Base-by-base conservation (phyloP, 2,797 vertebrate genomes). In the Holocentrus rufus region DNA sequence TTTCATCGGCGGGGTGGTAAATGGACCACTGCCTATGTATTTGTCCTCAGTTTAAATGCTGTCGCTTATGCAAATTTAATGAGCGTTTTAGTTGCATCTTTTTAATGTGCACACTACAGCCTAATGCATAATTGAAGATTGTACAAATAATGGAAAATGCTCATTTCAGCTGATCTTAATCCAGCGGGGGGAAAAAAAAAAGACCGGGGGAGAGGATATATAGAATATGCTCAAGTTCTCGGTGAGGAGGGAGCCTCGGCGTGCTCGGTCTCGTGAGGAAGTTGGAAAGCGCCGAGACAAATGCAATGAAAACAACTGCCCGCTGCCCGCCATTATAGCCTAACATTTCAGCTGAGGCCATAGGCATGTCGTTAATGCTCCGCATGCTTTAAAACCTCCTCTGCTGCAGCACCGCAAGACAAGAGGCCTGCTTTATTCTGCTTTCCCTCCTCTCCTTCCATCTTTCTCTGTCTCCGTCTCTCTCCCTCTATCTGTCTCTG, bases 111-210 rank as follows among this genome's bases (percentile, higher is more conserved):
- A 86, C 82, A 88, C 88, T 86, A 90, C 79, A 89, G 86, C 88
- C 88, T 91, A 81, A 93, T 94, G 91, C 90, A 94, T 93, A 92
- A 93, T 94, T 94, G 83, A 93, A 93, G 86, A 90, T 52, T 80
- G 85, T 84, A 86, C 90, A 92, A 91, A 92, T 91, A 89, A 88
- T 86, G 67, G 63, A 87, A 91, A 87, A 85, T 82, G 78, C 81
- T 89, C 80, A 84, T 89, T 91, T 91, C 75, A 23, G 42, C 72
- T 59, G 56, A 69, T 85, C 79, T 87, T 61, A 74, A 80, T 67
- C 60, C 66, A 73, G 53, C 36, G 46, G 72, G 63, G 58, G 34
- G 30, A 62, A 69, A 72, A 61, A 49, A 74, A 64, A 42, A 49
- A 61, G 25, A 50, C 22, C 30, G 65, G n/a, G 47, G 47, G 1